Conservation (phyloP, 2,888 invertebrate genomes). For the Polietes domitor region DNA sequence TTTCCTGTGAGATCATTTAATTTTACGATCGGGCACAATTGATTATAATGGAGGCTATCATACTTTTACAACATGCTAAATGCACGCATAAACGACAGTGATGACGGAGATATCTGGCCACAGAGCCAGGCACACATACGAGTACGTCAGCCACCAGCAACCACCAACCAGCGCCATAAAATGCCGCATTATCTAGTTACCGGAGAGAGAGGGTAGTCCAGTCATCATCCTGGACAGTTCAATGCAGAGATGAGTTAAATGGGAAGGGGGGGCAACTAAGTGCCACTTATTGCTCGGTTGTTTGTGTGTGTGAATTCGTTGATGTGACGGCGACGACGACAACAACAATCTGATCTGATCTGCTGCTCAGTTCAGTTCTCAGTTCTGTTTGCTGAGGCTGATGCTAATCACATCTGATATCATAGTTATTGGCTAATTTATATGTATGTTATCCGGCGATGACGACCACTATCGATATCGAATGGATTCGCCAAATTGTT, state of each 20-base stretch:
- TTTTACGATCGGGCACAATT: constrained; percentile 80
- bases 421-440: constrained; percentile 66
- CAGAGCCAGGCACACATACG: neutral
- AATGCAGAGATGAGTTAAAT: no score
- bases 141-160: neutral
- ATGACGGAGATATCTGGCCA: constrained; percentile 59
- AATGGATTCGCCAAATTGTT: neutral
- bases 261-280: neutral
- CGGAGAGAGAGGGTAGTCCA: neutral
- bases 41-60: constrained; percentile 80
- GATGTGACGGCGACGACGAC: constrained; percentile 42
- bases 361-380: constrained; percentile 12
- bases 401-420: constrained; percentile 65
- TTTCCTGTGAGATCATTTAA: constrained; percentile 81
- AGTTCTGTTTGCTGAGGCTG: constrained; percentile 58
- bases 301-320: constrained; percentile 42
- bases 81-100: constrained; percentile 72
- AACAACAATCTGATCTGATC: constrained; percentile 35
- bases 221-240: neutral
- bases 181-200: constrained; percentile 5
- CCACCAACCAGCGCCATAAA: neutral
- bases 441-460: constrained; percentile 36
- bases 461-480: constrained; percentile 1
- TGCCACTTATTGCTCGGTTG: constrained; percentile 2
- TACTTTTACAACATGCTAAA: constrained; percentile 80